Evolutionary conservation across 2,113 vertebrate genomes (phyloP), one percentile per base, ranked within the genome.

Genomic region (Pardalotus punctatus): DNA sequence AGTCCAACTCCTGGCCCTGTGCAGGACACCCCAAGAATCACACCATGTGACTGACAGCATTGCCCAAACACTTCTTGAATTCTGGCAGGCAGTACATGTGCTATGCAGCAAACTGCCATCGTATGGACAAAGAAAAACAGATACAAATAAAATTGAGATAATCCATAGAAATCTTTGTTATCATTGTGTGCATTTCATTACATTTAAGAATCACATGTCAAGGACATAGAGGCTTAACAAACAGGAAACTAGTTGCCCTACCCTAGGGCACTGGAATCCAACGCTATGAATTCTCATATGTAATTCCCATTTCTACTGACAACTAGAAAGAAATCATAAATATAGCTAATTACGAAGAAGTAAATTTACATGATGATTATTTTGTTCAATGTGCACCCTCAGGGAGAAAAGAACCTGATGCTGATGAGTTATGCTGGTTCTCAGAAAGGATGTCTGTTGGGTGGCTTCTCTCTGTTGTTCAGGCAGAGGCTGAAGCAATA

Each of bases 41-140:
- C 25, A 50, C 17, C 10, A 28, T 13, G 6, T 33, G 18, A 31
- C 12, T 43, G 22, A 80, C 3, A 88, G 31, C 14, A 23, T 50
- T 42, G 31, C 20, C 43, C 11, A 57, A 72, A 57, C 14, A 31
- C 35, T 51, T 48, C 29, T 47, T 19, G 14, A 80, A 27, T 35
- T 36, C 61, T 25, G 31, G 20, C 13, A 0, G 0, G 14, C 18
- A 57, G 27, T 33, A 10, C 60, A 16, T 1, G 3, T 43, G 13
- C 35, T 35, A 38, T 36, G 15, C 27, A 51, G 18, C 27, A 61
- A 72, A 43, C 14, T 86, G 28, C 16, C 24, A 24, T 29, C 80
- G 28, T 24, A 56, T 51, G 25, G 47, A 43, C 24, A 64, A 86
- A 48, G 20, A 13, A 45, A 70, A 86, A 5, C 11, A 71, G 16